Evolutionary conservation across 2,888 invertebrate genomes (phyloP), one percentile per base, ranked within the genome.

Genomic region (Dryocosmus kuriphilus): DNA sequence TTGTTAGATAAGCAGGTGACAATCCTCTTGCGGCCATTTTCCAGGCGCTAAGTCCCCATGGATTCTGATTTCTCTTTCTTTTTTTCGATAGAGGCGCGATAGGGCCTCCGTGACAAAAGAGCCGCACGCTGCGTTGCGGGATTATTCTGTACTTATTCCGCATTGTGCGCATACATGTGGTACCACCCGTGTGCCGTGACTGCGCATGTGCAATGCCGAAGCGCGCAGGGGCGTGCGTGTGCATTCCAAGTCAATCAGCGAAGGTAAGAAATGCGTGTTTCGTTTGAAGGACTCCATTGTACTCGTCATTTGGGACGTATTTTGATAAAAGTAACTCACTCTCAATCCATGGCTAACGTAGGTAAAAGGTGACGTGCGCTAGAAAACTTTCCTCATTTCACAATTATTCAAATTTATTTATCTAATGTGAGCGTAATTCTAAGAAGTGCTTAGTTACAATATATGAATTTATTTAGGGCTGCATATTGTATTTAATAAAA

Each of bases 1-100:
- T 51, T 71, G 71, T 84, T 80, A 87, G 88, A 88, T 88, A 88
- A 90, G 89, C 90, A 90, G 90, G 89, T 90, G 90, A 88, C 88
- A 88, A 90, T 90, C 89, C 88, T 89, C 89, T 90, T 90, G 90
- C 86, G 89, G 90, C 82, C 85, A 84, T 88, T 87, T 87, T 86
- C 85, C 84, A 88, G 86, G 87, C 87, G 87, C 83, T 84, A 85
- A 85, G 84, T 83, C 79, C 80, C 79, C 77, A 79, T 81, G 81
- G 81, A 77, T 83, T 79, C 79, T 79, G 57, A 79, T 82, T 32
- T 77, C 63, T 80, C 74, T 63, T 80, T 81, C 62, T 76, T 51
- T 79, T 73, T 67, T 74, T 73, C 62, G 77, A 79, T 81, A 80
- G 79, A 80, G 84, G 78, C 65, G 77, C 81, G 81, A 81, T 81